phyloP scores from a whole-genome alignment of 2,888 invertebrate genomes.

The Cryptocephalus primarius region DNA sequence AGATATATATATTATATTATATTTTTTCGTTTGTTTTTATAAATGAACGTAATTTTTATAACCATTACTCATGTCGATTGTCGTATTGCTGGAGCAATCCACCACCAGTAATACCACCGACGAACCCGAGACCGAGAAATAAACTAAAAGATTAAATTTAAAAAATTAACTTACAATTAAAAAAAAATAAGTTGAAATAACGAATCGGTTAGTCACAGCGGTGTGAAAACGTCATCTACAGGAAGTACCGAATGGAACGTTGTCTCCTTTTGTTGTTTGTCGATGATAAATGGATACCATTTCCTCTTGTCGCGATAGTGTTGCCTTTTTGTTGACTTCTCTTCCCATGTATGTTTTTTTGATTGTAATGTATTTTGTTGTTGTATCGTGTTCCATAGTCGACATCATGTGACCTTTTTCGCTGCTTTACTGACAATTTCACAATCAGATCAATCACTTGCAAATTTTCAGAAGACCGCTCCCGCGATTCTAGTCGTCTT shows the following conservation, averaged over 20 bases:
- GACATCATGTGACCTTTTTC: slow-evolving; percentile 22
- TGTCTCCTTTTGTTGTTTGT: slow-evolving; percentile 4
- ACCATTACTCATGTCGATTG: too few relatives aligned
- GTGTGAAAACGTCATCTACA: slow-evolving; percentile 23
- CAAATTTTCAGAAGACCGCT: slow-evolving; percentile 33
- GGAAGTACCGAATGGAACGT: slow-evolving; percentile 11
- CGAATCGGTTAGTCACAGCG: slow-evolving; percentile 20
- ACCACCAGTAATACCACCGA: too few relatives aligned
- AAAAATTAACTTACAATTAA: slow-evolving; percentile 11
- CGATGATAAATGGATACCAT: not conserved
- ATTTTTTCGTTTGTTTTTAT: too few relatives aligned
- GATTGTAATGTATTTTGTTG: not conserved
- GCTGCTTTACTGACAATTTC: slow-evolving; percentile 30
- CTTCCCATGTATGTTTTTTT: slow-evolving; percentile 1
- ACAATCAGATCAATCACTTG: slow-evolving; percentile 31
- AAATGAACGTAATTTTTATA: too few relatives aligned
- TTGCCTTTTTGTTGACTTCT: not conserved
- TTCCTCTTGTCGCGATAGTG: slow-evolving; percentile 5
- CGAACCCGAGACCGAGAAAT: too few relatives aligned
- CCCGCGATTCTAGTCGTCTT: slow-evolving; percentile 31
- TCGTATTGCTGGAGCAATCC: too few relatives aligned
- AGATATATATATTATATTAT: too few relatives aligned
- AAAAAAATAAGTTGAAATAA: slow-evolving; percentile 10
- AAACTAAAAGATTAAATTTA: slow-evolving; percentile 4
- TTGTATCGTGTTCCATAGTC: slow-evolving; percentile 13